A percentile compares a stretch with the other conserved stretches of the same genome.
Evolutionary conservation across 2,888 invertebrate genomes (phyloP).

Genomic region (Epinotia demarniana): DNA sequence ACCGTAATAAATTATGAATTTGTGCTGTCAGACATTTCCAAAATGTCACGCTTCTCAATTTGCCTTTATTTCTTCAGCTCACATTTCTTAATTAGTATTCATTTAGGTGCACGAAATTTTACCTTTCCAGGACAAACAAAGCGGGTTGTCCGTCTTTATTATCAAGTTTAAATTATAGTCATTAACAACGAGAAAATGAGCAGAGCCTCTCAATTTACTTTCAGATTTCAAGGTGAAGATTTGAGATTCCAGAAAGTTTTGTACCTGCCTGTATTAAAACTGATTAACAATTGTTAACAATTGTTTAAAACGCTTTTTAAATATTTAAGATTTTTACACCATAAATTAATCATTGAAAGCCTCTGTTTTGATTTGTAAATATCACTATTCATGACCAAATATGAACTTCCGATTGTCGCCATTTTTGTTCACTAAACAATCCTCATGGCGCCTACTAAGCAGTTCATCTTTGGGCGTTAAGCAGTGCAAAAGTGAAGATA

Average conservation of each 20-base stretch:
- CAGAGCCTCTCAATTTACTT: conserved; percentile 68
- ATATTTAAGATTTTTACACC: no score
- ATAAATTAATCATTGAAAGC: no score
- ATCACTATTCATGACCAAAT: no score
- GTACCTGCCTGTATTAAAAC: conserved; percentile 25
- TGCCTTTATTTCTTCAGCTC: conserved; percentile 65
- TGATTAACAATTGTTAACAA: background rate
- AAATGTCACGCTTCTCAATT: conserved; percentile 65
- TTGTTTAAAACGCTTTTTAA: no score
- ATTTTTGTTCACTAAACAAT: no score
- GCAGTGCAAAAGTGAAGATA: no score
- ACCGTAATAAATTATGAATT: conserved; percentile 55
- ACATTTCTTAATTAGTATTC: conserved; percentile 76
- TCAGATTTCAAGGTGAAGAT: conserved; percentile 65
- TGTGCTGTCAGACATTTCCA: conserved; percentile 57
- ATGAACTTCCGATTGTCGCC: no score
- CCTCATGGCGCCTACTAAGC: no score
- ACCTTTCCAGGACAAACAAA: conserved; percentile 78
- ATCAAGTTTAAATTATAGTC: conserved; percentile 81
- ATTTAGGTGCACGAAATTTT: conserved; percentile 73
- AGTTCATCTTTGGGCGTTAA: no score
- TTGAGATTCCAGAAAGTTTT: conserved; percentile 64
- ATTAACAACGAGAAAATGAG: conserved; percentile 76
- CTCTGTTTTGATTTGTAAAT: no score
- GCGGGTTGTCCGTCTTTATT: conserved; percentile 78